These are phyloP conservation scores for Calameuta pallipes DNA, from an alignment of 2,888 invertebrate species.

Conservation along the genomic window DNA sequence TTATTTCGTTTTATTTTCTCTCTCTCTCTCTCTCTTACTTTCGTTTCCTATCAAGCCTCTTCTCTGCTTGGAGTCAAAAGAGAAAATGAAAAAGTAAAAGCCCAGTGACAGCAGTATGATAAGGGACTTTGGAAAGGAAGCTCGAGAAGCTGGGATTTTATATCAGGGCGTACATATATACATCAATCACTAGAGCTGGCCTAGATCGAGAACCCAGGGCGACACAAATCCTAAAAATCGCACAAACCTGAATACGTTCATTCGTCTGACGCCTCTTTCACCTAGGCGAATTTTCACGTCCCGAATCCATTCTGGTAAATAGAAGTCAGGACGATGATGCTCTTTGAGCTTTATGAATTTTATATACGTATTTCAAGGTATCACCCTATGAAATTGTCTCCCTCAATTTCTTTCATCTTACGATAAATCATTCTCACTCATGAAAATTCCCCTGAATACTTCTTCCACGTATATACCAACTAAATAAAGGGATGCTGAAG, in stretches of 20 bases:
- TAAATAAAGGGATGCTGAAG: background rate
- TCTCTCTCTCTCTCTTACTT: no score
- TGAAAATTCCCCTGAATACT: background rate
- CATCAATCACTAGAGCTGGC: constrained; percentile 17
- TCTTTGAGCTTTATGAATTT: background rate
- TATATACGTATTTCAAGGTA: background rate
- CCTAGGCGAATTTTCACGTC: constrained; percentile 6
- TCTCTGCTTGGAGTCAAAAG: background rate
- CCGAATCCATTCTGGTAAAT: background rate
- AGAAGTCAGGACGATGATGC: background rate
- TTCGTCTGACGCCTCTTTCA: constrained; percentile 7
- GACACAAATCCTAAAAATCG: constrained; percentile 45
- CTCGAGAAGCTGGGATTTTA: background rate
- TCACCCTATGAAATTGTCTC: background rate
- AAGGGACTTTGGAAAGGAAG: background rate
- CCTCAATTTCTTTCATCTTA: background rate
- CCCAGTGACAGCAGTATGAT: background rate
- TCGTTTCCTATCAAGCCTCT: background rate
- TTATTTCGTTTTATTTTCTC: background rate
- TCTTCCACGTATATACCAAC: background rate
- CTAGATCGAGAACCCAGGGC: constrained; percentile 45
- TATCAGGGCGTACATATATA: background rate
- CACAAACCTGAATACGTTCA: constrained; percentile 38
- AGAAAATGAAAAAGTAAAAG: background rate
- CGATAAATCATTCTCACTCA: background rate